These are phyloP conservation scores for Saccostrea cuccullata DNA, from an alignment of 1,140 invertebrate genomes.

Conservation along the genomic window DNA sequence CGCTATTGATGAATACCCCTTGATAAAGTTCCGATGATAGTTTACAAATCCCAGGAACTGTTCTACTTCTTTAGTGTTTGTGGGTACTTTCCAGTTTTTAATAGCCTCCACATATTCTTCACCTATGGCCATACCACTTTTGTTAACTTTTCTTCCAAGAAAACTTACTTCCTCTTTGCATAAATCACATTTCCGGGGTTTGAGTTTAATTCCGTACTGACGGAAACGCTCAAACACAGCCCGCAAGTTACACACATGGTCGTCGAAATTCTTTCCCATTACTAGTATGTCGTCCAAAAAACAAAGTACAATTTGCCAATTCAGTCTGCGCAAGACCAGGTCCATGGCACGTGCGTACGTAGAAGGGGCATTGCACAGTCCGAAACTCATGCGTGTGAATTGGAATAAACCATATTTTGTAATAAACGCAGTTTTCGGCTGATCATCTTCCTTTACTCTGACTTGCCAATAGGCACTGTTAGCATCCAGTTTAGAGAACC, in stretches of 20 bases:
- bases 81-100: slow-evolving; percentile 23
- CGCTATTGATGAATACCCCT: neutral
- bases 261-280: slow-evolving; percentile 25
- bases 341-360: slow-evolving; percentile 46
- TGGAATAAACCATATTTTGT: slow-evolving; percentile 39
- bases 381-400: slow-evolving; percentile 30
- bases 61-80: slow-evolving; percentile 43
- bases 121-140: slow-evolving; percentile 30
- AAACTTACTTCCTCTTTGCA: slow-evolving; percentile 45
- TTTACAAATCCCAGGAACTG: slow-evolving; percentile 45
- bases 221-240: slow-evolving; percentile 46
- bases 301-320: slow-evolving; percentile 40
- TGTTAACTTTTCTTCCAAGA: slow-evolving; percentile 37
- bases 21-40: slow-evolving; percentile 45
- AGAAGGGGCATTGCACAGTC: slow-evolving; percentile 37
- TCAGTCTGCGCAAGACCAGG: slow-evolving; percentile 25
- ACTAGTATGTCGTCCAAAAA: slow-evolving; percentile 52
- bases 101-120: slow-evolving; percentile 37
- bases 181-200: slow-evolving; percentile 48
- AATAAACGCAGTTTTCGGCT: slow-evolving; percentile 68
- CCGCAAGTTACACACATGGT: slow-evolving; percentile 40
- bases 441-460: slow-evolving; percentile 66
- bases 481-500: slow-evolving; percentile 49
- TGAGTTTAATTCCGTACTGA: slow-evolving; percentile 40
- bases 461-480: slow-evolving; percentile 73